Percentiles rank a stretch among this genome's conserved stretches.
phyloP scores from a whole-genome alignment of 2,888 invertebrate species.

The Agonum fuliginosum region DNA sequence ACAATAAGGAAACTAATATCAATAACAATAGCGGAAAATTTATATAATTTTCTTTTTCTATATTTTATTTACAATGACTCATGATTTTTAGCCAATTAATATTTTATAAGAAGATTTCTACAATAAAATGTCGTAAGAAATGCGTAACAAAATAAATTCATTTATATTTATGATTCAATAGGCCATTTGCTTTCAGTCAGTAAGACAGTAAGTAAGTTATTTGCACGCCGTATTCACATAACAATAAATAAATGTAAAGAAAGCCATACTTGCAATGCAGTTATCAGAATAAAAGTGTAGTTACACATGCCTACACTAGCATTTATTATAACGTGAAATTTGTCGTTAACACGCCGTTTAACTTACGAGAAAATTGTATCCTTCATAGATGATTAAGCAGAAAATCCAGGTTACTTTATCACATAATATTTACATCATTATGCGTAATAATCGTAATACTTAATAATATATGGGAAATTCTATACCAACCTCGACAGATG shows the following conservation, averaged over 20 bases:
- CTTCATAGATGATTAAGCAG: not conserved
- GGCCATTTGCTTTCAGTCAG: not conserved
- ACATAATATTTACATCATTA: no score
- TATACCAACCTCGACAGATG: no score
- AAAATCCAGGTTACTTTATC: not conserved
- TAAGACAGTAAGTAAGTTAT: not conserved
- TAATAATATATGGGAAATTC: no score
- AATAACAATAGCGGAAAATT: not conserved
- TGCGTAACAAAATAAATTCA: not conserved
- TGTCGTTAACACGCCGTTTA: not conserved
- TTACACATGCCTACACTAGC: not conserved
- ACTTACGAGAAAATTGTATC: not conserved
- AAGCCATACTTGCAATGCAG: not conserved
- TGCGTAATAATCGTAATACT: no score
- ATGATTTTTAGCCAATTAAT: not conserved
- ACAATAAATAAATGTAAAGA: conserved; percentile 15
- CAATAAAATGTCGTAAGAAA: not conserved
- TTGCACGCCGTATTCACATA: conserved; percentile 5
- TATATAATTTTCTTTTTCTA: not conserved
- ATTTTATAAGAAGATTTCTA: not conserved
- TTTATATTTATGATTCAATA: not conserved
- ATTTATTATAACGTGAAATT: not conserved
- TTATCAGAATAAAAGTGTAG: not conserved
- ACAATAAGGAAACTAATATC: not conserved
- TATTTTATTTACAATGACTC: no score